Percentiles rank a stretch among this genome's conserved stretches.
Conservation (phyloP, 2,797 vertebrate species). For the Sternarchorhynchus goeldii region DNA sequence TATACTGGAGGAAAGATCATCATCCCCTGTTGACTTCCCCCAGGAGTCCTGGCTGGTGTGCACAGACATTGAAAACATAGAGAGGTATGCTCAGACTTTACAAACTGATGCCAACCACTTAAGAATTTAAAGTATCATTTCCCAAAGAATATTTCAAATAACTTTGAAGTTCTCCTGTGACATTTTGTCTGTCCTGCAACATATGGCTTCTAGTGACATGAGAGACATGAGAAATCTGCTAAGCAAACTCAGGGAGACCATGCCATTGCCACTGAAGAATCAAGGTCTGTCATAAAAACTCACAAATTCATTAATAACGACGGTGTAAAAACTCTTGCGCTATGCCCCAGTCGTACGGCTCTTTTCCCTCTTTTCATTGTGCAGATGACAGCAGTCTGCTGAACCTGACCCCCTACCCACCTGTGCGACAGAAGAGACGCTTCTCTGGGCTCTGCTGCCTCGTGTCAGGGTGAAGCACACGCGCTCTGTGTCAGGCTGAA, state of each 20-base stretch:
- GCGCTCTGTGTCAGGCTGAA: constrained; percentile 80
- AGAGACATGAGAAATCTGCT: constrained; percentile 97
- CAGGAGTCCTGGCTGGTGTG: constrained; percentile 91
- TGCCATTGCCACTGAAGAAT: constrained; percentile 98
- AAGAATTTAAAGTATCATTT: too few species aligned
- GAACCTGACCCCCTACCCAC: constrained; percentile 90
- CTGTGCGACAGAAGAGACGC: constrained; percentile 90
- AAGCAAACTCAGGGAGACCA: constrained; percentile 99
- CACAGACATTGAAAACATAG: constrained; percentile 92
- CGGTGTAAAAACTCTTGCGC: background rate
- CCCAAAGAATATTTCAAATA: too few species aligned
- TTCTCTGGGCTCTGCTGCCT: constrained; percentile 97
- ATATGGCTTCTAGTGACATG: constrained; percentile 84
- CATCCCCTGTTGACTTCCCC: constrained; percentile 84
- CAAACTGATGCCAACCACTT: too few species aligned
- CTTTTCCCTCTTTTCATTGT: constrained; percentile 33
- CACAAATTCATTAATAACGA: background rate
- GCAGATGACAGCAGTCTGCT: constrained; percentile 97
- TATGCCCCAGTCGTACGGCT: constrained; percentile 6
- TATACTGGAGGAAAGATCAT: constrained; percentile 87
- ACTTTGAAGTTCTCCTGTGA: too few species aligned
- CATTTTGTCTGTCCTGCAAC: background rate
- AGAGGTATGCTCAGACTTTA: constrained; percentile 76
- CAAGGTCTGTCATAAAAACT: constrained; percentile 79
- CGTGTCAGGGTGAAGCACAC: constrained; percentile 85